A percentile compares a stretch with the other conserved stretches of the same genome.
These are phyloP conservation scores for Pelochelys cantorii DNA, from an alignment of 2,797 vertebrate genomes.

Conservation along the genomic window DNA sequence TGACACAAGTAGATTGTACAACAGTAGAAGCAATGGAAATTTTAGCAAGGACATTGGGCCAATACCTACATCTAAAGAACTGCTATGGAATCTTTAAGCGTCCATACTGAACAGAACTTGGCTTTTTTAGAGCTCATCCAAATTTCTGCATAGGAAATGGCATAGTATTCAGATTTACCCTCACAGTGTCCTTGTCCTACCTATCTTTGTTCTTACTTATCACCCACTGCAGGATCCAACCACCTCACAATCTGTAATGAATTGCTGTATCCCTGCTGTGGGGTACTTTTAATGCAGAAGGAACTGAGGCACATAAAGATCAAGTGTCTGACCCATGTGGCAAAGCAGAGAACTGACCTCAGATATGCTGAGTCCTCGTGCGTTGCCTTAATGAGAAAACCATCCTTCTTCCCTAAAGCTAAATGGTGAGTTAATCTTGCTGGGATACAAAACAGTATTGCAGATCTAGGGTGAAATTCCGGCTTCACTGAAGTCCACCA, in stretches of 20 bases:
- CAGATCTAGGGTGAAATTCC: background rate
- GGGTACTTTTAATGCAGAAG: background rate
- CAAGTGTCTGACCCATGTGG: background rate
- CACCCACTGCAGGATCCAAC: background rate
- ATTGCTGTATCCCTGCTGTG: background rate
- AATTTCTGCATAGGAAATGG: background rate
- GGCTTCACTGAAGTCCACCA: background rate
- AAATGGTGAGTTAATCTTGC: constrained; percentile 3
- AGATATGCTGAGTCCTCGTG: background rate
- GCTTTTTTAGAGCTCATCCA: background rate
- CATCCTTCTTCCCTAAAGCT: background rate
- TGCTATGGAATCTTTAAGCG: background rate
- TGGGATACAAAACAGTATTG: constrained; percentile 11
- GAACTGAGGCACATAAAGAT: background rate
- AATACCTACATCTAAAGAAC: background rate
- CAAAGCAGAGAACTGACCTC: constrained; percentile 26
- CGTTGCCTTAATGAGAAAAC: background rate
- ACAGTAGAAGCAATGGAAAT: background rate
- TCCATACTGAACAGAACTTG: background rate
- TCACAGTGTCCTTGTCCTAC: background rate
- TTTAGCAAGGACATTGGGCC: background rate
- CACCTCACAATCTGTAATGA: background rate
- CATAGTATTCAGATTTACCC: background rate
- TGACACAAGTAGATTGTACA: background rate
- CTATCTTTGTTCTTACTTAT: background rate